A percentile compares a stretch with the other conserved stretches of the same genome.
phyloP scores from a whole-genome alignment of 2,113 vertebrate species.

The Elanoides forficatus region DNA sequence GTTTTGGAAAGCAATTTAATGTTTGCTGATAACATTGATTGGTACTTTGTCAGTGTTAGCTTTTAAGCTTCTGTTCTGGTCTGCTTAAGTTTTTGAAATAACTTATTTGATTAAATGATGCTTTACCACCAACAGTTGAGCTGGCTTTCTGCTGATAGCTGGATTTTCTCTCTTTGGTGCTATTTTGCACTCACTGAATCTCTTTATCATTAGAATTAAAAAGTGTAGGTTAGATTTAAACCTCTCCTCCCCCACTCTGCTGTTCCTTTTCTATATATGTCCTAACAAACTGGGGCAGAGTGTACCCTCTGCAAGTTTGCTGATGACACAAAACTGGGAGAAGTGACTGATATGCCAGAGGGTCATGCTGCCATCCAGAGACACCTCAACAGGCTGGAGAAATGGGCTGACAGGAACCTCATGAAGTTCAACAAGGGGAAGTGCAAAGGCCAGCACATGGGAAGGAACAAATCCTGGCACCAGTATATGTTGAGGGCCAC shows the following conservation, averaged over 20 bases:
- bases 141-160: conserved; percentile 21
- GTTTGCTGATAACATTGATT: conserved; percentile 54
- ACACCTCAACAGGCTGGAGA: not conserved
- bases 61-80: conserved; percentile 59
- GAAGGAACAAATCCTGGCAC: not conserved
- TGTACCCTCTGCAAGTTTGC: not conserved
- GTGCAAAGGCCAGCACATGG: not conserved
- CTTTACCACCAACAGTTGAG: conserved; percentile 3
- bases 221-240: not conserved
- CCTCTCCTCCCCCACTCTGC: not conserved
- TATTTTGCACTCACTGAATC: not conserved
- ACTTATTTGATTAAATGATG: conserved; percentile 53
- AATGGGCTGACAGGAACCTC: not conserved
- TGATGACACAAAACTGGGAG: not conserved
- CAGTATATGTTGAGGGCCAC: not conserved
- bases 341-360: not conserved
- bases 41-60: conserved; percentile 12
- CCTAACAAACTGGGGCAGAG: not conserved
- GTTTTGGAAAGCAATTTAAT: conserved; percentile 53
- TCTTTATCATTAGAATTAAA: not conserved
- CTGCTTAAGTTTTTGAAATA: conserved; percentile 54
- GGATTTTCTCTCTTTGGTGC: not conserved
- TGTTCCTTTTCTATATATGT: not conserved
- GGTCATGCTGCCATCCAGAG: not conserved
- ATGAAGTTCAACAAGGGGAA: not conserved